Percentiles rank a stretch among this genome's conserved stretches.
Conservation (phyloP, 2,797 vertebrate genomes). For the Oophaga sylvatica region DNA sequence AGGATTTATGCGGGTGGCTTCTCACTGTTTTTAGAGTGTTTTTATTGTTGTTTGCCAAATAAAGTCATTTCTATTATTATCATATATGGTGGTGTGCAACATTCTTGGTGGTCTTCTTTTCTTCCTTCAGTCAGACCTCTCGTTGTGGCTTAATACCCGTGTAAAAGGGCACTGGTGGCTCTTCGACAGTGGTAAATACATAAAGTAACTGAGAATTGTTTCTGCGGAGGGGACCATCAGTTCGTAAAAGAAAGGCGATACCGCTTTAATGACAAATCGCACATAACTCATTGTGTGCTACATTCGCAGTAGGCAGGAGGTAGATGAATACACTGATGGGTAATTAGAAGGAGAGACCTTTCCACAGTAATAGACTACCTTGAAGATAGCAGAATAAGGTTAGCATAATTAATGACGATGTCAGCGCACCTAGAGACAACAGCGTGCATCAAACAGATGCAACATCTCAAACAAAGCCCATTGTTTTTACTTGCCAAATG, state of each 20-base stretch:
- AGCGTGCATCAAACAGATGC: slow-evolving; percentile 43
- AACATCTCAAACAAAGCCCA: slow-evolving; percentile 56
- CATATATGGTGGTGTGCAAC: too few relatives aligned
- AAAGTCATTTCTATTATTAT: too few relatives aligned
- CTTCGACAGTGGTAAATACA: background rate
- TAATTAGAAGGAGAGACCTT: slow-evolving; percentile 34
- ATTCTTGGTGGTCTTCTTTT: too few relatives aligned
- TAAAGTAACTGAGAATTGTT: background rate
- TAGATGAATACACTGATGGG: slow-evolving; percentile 32
- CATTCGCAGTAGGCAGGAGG: slow-evolving; percentile 8
- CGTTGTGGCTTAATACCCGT: background rate
- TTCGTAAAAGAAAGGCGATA: background rate
- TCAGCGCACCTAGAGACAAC: slow-evolving; percentile 28
- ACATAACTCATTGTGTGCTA: slow-evolving; percentile 19
- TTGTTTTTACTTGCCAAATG: slow-evolving; percentile 53
- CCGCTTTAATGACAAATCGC: background rate
- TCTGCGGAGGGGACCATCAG: background rate
- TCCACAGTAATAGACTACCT: slow-evolving; percentile 24
- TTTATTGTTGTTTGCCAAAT: too few relatives aligned
- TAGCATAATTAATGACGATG: slow-evolving; percentile 44
- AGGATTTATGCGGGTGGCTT: too few relatives aligned
- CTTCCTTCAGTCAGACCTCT: background rate
- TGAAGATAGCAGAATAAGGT: slow-evolving; percentile 42
- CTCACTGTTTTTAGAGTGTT: too few relatives aligned
- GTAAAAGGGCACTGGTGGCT: background rate